Conservation (phyloP, 2,113 vertebrate species). For the Elaphurus davidianus region DNA sequence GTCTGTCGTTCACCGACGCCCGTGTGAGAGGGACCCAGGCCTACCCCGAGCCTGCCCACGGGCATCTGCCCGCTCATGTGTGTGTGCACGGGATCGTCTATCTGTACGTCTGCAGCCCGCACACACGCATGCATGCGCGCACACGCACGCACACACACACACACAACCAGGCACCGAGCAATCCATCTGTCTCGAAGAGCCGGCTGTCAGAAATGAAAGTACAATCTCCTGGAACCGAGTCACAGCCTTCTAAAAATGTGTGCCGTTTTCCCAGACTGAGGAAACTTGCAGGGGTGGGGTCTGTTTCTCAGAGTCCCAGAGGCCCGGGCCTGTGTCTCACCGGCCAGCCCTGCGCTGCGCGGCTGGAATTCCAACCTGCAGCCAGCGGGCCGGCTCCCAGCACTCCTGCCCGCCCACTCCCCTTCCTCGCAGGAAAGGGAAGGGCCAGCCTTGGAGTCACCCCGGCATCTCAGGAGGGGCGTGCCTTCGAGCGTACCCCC, state of each 20-base stretch:
- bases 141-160: neutral
- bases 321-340: neutral
- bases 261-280: conserved; percentile 58
- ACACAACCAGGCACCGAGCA: conserved; percentile 9
- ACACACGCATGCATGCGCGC: rapidly evolving
- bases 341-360: neutral
- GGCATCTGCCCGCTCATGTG: neutral
- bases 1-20: neutral
- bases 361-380: conserved; percentile 61
- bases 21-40: neutral
- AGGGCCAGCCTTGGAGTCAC: conserved; percentile 87
- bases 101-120: neutral
- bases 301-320: neutral
- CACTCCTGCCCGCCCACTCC: conserved; percentile 1
- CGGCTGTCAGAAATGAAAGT: conserved; percentile 74
- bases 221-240: conserved; percentile 66
- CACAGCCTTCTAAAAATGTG: conserved; percentile 68
- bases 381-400: conserved; percentile 26
- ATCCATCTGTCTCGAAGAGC: conserved; percentile 69
- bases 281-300: conserved; percentile 51
- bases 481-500: conserved; percentile 86
- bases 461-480: conserved; percentile 70
- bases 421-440: conserved; percentile 80
- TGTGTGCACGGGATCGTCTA: neutral
- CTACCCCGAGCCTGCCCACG: neutral